phyloP scores from a whole-genome alignment of 2,797 vertebrate genomes.

The Sebastes itinus region DNA sequence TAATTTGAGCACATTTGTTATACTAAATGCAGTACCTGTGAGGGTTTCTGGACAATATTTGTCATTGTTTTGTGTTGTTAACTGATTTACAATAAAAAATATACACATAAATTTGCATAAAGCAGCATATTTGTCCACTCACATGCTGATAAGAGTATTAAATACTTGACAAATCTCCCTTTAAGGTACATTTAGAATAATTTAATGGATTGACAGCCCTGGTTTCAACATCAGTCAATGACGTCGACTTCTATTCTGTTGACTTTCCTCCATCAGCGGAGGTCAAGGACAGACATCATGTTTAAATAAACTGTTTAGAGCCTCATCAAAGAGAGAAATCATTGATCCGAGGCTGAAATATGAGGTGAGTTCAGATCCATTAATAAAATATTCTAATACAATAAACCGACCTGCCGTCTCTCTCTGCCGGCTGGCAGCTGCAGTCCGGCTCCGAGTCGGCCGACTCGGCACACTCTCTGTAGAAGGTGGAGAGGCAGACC shows the following conservation, averaged over 20 bases:
- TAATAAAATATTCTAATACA: neutral
- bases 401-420: conserved; percentile 70
- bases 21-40: too few relatives aligned
- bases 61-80: too few relatives aligned
- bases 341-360: neutral
- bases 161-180: too few relatives aligned
- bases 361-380: neutral
- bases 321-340: neutral
- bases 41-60: too few relatives aligned
- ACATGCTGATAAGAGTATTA: too few relatives aligned
- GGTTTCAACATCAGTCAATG: neutral
- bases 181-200: too few relatives aligned
- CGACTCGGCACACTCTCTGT: conserved; percentile 74
- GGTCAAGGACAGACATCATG: neutral
- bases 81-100: too few relatives aligned
- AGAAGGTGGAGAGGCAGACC: conserved; percentile 82
- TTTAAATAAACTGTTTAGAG: neutral
- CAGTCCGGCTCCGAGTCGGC: conserved; percentile 59
- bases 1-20: too few relatives aligned
- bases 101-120: too few relatives aligned
- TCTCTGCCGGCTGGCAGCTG: conserved; percentile 52
- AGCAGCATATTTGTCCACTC: too few relatives aligned
- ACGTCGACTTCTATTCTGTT: neutral
- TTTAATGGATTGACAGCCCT: too few relatives aligned
- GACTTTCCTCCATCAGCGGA: neutral